phyloP scores from a whole-genome alignment of 2,113 vertebrate genomes.

The Pavo muticus region DNA sequence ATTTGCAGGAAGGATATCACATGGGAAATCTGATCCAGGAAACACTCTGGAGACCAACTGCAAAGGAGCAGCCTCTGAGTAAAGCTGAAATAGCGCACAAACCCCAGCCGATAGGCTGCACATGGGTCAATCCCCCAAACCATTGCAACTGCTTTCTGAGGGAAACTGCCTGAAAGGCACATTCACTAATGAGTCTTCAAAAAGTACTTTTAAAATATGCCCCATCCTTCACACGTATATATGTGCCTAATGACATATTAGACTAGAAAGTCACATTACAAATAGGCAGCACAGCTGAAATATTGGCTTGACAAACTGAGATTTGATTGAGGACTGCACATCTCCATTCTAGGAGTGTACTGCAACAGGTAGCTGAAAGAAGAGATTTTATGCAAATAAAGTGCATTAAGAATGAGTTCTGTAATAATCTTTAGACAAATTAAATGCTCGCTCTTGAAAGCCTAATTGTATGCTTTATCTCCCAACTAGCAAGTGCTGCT shows the following conservation, averaged over 20 bases:
- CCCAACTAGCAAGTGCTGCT: background rate
- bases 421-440: conserved; percentile 35
- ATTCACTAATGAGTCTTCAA: background rate
- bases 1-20: background rate
- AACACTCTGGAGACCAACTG: background rate
- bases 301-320: background rate
- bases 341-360: background rate
- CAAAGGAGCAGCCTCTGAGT: background rate
- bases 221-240: background rate
- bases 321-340: background rate
- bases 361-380: background rate
- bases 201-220: background rate
- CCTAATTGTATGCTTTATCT: conserved; percentile 46
- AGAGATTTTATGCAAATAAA: conserved; percentile 35
- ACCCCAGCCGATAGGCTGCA: background rate
- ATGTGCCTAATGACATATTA: background rate
- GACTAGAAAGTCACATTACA: background rate
- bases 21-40: background rate
- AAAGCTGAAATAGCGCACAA: background rate
- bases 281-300: background rate
- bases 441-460: conserved; percentile 50
- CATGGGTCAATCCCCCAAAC: background rate
- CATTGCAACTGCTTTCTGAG: background rate
- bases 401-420: conserved; percentile 41
- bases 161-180: background rate